Conservation (phyloP, 1,140 invertebrate genomes). For the Musca vetustissima region DNA sequence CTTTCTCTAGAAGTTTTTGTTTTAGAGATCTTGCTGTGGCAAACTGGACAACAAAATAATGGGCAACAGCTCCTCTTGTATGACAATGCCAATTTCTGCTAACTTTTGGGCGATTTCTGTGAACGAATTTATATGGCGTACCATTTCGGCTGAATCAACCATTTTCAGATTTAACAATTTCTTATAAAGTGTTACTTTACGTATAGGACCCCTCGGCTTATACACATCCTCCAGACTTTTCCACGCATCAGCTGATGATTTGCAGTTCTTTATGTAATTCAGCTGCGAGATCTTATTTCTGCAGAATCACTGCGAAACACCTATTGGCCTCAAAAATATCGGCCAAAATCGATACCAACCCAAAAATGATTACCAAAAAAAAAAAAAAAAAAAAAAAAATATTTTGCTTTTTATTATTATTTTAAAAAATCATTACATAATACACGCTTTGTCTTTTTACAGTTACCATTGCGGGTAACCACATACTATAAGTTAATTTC, state of each 20-base stretch:
- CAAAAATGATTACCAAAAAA: no score
- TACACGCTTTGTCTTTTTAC: no score
- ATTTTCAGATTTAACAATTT: background rate
- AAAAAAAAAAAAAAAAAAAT: no score
- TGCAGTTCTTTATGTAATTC: conserved; percentile 6
- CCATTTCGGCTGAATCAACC: background rate
- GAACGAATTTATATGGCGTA: conserved; percentile 14
- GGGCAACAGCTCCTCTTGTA: conserved; percentile 27
- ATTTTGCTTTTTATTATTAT: no score
- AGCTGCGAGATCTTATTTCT: no score
- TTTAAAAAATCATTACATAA: no score
- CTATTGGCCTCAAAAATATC: no score
- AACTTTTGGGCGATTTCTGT: conserved; percentile 21
- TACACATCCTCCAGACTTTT: background rate
- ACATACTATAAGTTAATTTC: no score
- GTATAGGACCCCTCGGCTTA: conserved; percentile 1
- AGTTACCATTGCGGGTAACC: no score
- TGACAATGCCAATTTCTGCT: conserved; percentile 10
- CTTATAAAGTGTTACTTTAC: conserved; percentile 21
- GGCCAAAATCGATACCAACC: no score
- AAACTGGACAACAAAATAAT: conserved; percentile 17
- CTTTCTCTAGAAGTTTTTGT: background rate
- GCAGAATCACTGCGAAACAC: no score
- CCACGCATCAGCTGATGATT: conserved; percentile 9
- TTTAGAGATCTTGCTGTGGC: background rate